Conservation (phyloP, 1,140 invertebrate species). For the Drosophila ogumai region DNA sequence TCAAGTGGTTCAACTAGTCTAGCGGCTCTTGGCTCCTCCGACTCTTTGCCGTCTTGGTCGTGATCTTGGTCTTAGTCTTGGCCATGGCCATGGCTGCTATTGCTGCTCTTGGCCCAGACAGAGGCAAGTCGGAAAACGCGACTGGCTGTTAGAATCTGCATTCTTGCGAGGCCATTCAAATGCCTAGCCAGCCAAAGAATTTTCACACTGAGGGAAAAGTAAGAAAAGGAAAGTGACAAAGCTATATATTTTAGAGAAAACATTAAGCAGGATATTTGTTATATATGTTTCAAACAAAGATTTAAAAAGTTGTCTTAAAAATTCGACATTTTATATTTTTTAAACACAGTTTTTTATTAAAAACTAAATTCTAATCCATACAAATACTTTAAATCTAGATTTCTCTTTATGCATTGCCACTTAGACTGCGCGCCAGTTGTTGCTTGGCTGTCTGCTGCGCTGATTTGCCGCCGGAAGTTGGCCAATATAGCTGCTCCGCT, state of each 20-base stretch:
- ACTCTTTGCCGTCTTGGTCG: slow-evolving; percentile 1
- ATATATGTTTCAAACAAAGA: neutral
- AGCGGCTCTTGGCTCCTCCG: slow-evolving; percentile 45
- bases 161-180: slow-evolving; percentile 75
- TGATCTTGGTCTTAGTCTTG: neutral
- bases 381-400: neutral
- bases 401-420: slow-evolving; percentile 9
- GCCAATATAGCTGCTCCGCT: slow-evolving; percentile 18
- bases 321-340: neutral
- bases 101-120: slow-evolving; percentile 30
- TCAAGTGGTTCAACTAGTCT: slow-evolving; percentile 69
- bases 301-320: neutral
- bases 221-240: neutral
- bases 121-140: slow-evolving; percentile 38
- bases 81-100: slow-evolving; percentile 3
- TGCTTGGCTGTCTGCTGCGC: slow-evolving; percentile 64
- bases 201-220: slow-evolving; percentile 6
- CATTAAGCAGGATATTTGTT: too few relatives aligned
- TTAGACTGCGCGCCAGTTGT: slow-evolving; percentile 69
- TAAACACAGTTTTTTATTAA: neutral
- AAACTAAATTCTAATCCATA: neutral
- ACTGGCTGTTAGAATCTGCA: slow-evolving; percentile 74
- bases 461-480: slow-evolving; percentile 81
- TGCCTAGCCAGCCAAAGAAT: slow-evolving; percentile 29
- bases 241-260: neutral